Evolutionary conservation across 2,797 vertebrate genomes (phyloP).

Genomic region (Acrocephalus scirpaceus): DNA sequence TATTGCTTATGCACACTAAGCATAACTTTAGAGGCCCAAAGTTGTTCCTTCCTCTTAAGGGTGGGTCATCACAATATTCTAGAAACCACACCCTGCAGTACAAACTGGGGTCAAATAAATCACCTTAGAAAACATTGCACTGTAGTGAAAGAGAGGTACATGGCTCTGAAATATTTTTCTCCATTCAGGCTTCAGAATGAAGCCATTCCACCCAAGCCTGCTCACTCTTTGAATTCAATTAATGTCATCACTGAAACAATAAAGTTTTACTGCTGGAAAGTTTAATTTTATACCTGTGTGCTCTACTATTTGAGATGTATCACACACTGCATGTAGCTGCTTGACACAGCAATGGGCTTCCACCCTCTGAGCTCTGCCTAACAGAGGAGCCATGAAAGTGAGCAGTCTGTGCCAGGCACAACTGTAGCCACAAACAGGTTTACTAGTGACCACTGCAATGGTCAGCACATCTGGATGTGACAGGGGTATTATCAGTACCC

Average conservation of each 20-base stretch:
- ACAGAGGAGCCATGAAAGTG: background rate
- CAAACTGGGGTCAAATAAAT: background rate
- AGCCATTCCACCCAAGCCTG: background rate
- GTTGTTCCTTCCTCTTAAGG: background rate
- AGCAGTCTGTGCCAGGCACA: background rate
- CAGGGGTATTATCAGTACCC: background rate
- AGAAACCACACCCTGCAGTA: background rate
- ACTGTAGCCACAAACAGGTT: background rate
- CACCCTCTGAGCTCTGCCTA: background rate
- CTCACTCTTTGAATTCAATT: background rate
- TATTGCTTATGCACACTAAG: background rate
- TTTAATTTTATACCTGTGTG: background rate
- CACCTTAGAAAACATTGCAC: background rate
- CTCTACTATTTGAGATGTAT: background rate
- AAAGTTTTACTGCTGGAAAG: background rate
- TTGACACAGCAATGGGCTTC: background rate
- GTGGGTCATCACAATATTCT: background rate
- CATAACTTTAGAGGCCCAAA: background rate
- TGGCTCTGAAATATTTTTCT: background rate
- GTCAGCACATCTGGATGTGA: background rate
- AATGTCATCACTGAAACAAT: background rate
- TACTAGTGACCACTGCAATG: background rate
- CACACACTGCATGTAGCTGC: background rate
- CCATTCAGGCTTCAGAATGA: background rate
- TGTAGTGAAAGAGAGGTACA: background rate